These are phyloP conservation scores for Muntiacus reevesi DNA, from an alignment of 2,113 vertebrate genomes.

Conservation along the genomic window DNA sequence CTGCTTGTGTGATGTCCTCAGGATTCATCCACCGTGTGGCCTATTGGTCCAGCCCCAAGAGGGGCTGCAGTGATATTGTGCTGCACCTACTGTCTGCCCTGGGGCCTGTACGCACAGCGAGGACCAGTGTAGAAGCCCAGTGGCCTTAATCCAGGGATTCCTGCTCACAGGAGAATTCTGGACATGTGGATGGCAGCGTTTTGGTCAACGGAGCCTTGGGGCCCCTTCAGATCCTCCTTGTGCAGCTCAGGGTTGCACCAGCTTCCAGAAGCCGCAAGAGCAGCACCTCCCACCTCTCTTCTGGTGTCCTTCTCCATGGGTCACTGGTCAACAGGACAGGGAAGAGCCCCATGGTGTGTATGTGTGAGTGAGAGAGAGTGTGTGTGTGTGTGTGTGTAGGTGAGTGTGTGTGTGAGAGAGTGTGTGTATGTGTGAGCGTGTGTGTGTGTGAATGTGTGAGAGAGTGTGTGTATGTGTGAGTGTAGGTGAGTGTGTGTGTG, in stretches of 20 bases:
- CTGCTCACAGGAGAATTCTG: background rate
- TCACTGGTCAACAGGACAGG: background rate
- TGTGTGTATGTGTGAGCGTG: too few relatives aligned
- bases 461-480: background rate
- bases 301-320: background rate
- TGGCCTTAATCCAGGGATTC: background rate
- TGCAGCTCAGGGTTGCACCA: background rate
- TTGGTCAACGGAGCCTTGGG: background rate
- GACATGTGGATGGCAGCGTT: background rate
- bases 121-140: background rate
- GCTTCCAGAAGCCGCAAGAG: background rate
- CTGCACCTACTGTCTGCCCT: background rate
- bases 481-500: fast-evolving
- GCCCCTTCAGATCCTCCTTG: background rate
- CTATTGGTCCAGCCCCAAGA: background rate
- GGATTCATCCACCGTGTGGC: background rate
- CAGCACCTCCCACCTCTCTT: background rate
- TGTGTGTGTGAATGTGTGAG: background rate
- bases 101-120: fast-evolving
- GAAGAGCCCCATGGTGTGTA: fast-evolving
- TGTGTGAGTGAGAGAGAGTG: background rate
- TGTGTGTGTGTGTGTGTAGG: fast-evolving
- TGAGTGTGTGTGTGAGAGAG: fast-evolving
- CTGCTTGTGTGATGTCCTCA: fast-evolving
- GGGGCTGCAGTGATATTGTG: fast-evolving